phyloP scores from a whole-genome alignment of 2,888 invertebrate genomes.

The Bellardia pandia region DNA sequence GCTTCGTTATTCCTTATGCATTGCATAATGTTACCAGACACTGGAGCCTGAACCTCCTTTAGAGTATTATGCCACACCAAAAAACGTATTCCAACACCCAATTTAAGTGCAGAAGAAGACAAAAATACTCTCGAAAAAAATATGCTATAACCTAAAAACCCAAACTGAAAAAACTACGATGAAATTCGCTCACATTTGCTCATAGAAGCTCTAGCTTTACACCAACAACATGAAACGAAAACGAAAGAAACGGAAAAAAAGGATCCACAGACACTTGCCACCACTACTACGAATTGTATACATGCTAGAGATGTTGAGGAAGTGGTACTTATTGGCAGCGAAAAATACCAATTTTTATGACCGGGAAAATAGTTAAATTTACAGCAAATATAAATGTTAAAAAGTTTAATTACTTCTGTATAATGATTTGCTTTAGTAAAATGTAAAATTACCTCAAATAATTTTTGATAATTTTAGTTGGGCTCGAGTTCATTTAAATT shows the following conservation, averaged over 20 bases:
- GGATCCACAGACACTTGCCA: conserved; percentile 58
- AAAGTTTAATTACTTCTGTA: too few relatives aligned
- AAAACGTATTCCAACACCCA: conserved; percentile 27
- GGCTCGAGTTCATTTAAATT: too few relatives aligned
- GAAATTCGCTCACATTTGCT: conserved; percentile 64
- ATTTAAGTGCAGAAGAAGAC: conserved; percentile 52
- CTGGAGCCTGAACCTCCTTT: conserved; percentile 40
- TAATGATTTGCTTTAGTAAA: too few relatives aligned
- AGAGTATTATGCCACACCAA: conserved; percentile 4
- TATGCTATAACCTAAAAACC: conserved; percentile 67
- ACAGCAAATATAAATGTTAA: too few relatives aligned
- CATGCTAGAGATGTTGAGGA: neutral
- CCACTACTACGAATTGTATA: neutral
- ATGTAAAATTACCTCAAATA: too few relatives aligned
- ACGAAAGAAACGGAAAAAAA: conserved; percentile 49
- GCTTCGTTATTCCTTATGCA: conserved; percentile 60
- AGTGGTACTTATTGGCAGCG: neutral
- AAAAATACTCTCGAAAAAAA: conserved; percentile 62
- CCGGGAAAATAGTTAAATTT: too few relatives aligned
- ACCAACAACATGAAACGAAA: conserved; percentile 26
- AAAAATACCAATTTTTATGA: neutral
- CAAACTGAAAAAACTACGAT: conserved; percentile 55
- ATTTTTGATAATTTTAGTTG: too few relatives aligned
- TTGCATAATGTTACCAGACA: conserved; percentile 66
- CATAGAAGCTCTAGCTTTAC: conserved; percentile 48